Evolutionary conservation across 2,888 invertebrate genomes (phyloP), one percentile per base, ranked within the genome.

Genomic region (Nudaria mundana): DNA sequence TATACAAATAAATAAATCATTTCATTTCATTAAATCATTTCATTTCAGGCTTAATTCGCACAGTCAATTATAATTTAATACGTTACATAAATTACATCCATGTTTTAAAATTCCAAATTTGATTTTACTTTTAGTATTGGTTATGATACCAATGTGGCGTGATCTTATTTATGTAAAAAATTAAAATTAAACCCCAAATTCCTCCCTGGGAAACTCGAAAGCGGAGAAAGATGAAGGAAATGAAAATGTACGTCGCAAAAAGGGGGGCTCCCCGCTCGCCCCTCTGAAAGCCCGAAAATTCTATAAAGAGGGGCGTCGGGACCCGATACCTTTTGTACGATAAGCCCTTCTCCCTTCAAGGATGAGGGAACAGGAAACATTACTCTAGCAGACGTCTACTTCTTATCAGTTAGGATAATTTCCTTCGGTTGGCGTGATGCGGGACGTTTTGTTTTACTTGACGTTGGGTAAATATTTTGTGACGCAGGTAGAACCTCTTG

Each of bases 151-250:
- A n/a, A n/a, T n/a, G n/a, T n/a, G n/a, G n/a, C n/a, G n/a, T n/a
- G n/a, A n/a, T n/a, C n/a, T n/a, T n/a, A n/a, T n/a, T n/a, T n/a
- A n/a, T n/a, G n/a, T n/a, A n/a, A 33, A 32, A 38, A 22, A 43
- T 30, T 5, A 14, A 13, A 37, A 34, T 3, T 3, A 0, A 3
- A 16, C 11, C 1, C 45, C 68, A 20, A 81, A 38, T 84, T 46
- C 84, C 56, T 37, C 67, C 67, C 81, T 66, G 69, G 14, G 47
- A 30, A 52, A 72, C 72, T 78, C 78, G 74, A 77, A 76, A 80
- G 82, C 83, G 78, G 85, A 79, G 85, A 88, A 88, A 88, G 87
- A 87, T 88, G 87, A 87, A 88, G 87, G 87, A 88, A 88, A 88
- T 88, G 87, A 88, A 87, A 87, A 85, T 85, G 87, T 86, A 84